Percentiles rank a stretch among this genome's conserved stretches.
Conservation (phyloP, 2,888 invertebrate genomes). For the Microchrysa polita region DNA sequence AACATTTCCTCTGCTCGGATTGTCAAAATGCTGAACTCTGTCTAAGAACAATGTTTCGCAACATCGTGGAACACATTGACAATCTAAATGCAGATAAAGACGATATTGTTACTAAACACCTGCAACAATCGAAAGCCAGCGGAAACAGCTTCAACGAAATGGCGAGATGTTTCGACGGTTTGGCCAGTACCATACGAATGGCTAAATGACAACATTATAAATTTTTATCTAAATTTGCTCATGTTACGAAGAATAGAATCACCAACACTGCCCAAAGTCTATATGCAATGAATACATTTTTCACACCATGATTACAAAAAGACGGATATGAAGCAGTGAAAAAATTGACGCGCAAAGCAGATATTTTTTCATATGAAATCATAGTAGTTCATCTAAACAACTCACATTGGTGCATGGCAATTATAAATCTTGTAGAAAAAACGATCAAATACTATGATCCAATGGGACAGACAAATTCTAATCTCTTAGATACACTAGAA, state of each 20-base stretch:
- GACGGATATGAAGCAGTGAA: not conserved
- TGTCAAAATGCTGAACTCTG: no score
- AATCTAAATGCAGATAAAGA: no score
- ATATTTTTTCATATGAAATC: constrained; percentile 3
- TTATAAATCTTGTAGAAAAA: not conserved
- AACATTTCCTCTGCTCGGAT: no score
- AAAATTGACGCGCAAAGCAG: not conserved
- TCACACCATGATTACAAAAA: not conserved
- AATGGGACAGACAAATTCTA: not conserved
- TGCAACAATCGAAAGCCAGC: no score
- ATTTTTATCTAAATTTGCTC: not conserved
- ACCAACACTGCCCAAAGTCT: not conserved
- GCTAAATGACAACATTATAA: not conserved
- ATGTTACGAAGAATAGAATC: no score
- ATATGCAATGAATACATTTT: not conserved
- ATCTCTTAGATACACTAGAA: not conserved
- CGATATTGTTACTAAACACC: no score
- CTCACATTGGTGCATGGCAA: not conserved
- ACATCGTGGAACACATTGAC: no score
- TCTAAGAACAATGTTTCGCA: no score
- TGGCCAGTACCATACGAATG: no score
- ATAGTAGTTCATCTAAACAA: not conserved
- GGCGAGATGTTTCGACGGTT: no score
- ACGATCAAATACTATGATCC: not conserved
- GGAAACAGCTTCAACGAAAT: no score